Conservation (phyloP, 1,140 invertebrate species). For the Drosophila bipectinata region DNA sequence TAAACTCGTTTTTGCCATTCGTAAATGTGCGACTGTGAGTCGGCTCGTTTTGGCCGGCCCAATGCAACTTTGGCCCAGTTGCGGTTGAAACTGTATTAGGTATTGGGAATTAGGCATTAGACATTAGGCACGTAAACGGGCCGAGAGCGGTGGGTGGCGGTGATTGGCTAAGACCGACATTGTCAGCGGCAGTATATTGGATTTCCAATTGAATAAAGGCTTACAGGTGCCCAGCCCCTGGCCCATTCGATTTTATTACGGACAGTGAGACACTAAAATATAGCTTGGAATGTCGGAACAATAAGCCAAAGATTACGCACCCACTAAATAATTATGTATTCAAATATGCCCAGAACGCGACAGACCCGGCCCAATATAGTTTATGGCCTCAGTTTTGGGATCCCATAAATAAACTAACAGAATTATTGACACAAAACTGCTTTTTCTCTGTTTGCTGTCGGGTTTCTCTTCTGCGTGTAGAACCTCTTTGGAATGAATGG, state of each 20-base stretch:
- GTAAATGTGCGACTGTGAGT: constrained; percentile 32
- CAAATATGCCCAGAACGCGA: constrained; percentile 47
- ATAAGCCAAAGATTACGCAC: constrained; percentile 43
- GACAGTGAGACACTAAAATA: constrained; percentile 10
- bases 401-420: constrained; percentile 70
- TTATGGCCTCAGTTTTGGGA: constrained; percentile 50
- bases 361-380: constrained; percentile 55
- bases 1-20: constrained; percentile 70
- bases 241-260: background rate
- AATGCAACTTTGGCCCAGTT: constrained; percentile 70
- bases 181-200: constrained; percentile 23
- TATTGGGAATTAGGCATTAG: constrained; percentile 15
- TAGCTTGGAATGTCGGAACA: constrained; percentile 9
- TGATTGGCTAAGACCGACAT: constrained; percentile 31
- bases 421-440: constrained; percentile 62
- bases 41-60: constrained; percentile 48
- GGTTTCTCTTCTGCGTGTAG: constrained; percentile 34
- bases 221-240: constrained; percentile 5
- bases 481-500: constrained; percentile 63
- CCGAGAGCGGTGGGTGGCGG: constrained; percentile 2
- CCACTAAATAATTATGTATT: constrained; percentile 67
- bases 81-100: constrained; percentile 64
- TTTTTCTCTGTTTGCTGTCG: constrained; percentile 10
- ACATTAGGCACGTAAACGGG: constrained; percentile 3
- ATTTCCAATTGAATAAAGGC: constrained; percentile 29